Base-by-base conservation (phyloP, 1,140 invertebrate genomes). In the Drosophila dunni region DNA sequence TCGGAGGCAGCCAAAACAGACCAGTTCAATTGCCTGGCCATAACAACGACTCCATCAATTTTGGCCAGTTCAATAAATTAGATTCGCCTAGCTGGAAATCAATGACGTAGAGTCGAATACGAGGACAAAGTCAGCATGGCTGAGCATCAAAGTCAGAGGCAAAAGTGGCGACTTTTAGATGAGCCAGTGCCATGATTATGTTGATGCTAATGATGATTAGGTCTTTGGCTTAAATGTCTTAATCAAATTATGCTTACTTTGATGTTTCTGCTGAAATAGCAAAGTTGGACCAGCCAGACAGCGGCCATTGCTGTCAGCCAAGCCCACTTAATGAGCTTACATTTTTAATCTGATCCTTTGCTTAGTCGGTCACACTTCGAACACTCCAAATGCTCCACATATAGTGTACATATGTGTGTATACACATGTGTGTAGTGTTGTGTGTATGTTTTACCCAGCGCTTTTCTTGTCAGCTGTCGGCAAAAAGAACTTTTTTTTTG, bases 161-260 rank as follows among this genome's bases (percentile, higher is more conserved):
- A 68, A 60, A 53, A 48, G 75, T 53, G 57, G 38, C 72, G 61
- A 57, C 64, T 72, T 66, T 36, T 48, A 62, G 82, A 82, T 85
- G 82, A 76, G 70, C 69, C 78, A 50, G 46, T 33, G 44, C 73
- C 66, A 80, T 83, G 77, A 89, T 89, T 90, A 89, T 79, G 80
- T 78, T 89, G 84, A 89, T 89, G 84, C 85, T 89, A 89, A 89
- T 89, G 84, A 89, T 89, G 84, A 89, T 89, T 89, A 84, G 84
- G 81, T 78, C 70, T 89, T 89, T 89, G 80, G 85, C 84, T 89
- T 89, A 89, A 89, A 89, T 89, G 85, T 89, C 84, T 89, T 89
- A 89, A 89, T 89, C 84, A 89, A 89, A 89, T 89, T 89, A 89
- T 89, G 84, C 84, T 89, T 89, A 89, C 84, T 89, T 89, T 89